Percentiles rank a stretch among this genome's conserved stretches.
Conservation (phyloP, 2,113 vertebrate genomes). For the Lates calcarifer region DNA sequence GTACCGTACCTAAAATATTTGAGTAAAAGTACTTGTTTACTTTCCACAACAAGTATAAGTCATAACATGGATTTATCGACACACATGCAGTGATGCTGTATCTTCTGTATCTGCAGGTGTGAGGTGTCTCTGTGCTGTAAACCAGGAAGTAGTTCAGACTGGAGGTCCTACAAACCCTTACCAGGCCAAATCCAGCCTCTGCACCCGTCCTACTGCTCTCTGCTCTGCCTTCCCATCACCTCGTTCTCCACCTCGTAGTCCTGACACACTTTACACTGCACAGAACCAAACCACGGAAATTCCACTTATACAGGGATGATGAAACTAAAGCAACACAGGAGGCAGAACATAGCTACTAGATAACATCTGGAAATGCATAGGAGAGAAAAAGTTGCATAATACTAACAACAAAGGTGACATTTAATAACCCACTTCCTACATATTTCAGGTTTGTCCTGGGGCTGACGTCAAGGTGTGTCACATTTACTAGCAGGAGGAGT, state of each 20-base stretch:
- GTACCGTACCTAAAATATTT: too few relatives aligned
- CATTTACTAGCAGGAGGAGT: background rate
- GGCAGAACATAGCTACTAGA: background rate
- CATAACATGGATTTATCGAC: background rate
- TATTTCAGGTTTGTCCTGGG: constrained; percentile 24
- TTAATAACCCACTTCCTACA: background rate
- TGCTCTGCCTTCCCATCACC: constrained; percentile 94
- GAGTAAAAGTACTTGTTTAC: too few relatives aligned
- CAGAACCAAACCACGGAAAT: background rate
- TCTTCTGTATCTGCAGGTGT: constrained; percentile 83
- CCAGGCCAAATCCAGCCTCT: constrained; percentile 76
- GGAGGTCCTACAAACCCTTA: constrained; percentile 71
- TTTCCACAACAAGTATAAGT: too few relatives aligned
- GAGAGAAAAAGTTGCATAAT: background rate
- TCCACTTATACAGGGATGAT: background rate
- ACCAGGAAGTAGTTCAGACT: constrained; percentile 83
- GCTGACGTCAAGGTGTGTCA: background rate
- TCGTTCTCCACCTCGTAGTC: constrained; percentile 89
- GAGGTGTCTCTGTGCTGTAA: constrained; percentile 95
- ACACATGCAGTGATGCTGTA: background rate
- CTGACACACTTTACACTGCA: constrained; percentile 28
- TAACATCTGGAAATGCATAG: background rate
- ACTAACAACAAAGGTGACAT: too few relatives aligned
- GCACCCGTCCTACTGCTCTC: constrained; percentile 88
- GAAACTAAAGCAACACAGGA: background rate